Base-by-base conservation (phyloP, 2,888 invertebrate genomes). In the Tipula vernalis region DNA sequence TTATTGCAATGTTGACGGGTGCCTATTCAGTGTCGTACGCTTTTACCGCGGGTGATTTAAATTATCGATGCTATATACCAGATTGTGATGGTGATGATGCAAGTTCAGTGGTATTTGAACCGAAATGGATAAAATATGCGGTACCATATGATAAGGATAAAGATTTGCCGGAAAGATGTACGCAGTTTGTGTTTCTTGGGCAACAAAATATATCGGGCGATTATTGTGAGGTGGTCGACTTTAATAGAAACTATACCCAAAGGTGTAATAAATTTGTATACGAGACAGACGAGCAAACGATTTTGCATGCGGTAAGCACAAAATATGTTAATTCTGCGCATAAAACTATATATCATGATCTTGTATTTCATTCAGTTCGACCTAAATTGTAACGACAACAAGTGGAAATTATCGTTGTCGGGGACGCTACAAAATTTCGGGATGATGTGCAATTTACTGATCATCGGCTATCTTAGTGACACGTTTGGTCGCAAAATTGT, bases 11-110 rank as follows among this genome's bases (percentile, higher is more conserved):
- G n/a, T 5, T 51, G 51, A 51, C n/a, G 1, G 51, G 51, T 3
- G n/a, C 51, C n/a, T 51, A 51, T 51, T 5, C 51, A 0, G n/a
- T 51, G n/a, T 3, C 93, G 90, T 84, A 36, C 10, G 84, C n/a
- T 5, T 84, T 84, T 39, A 84, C 84, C 41, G 41, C 84, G 0
- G 41, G 84, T n/a, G 84, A 84, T 84, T 39, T 84, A 84, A 84
- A 84, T n/a, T 84, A 84, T 84, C 84, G 84, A 6, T 84, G 84
- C 8, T 39, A 39, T 41, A 84, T 36, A 39, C 39, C 36, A 1
- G 39, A 83, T 36, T 84, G 84, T 39, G 84, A 84, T 39, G 15
- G n/a, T 0, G 6, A 13, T 0, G 10, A 36, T 15, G n/a, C 51
- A 4, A n/a, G n/a, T 51, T n/a, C n/a, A 4, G 10, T n/a, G 4